Percentiles rank a stretch among this genome's conserved stretches.
phyloP scores from a whole-genome alignment of 2,797 vertebrate genomes.

The Mareca penelope region DNA sequence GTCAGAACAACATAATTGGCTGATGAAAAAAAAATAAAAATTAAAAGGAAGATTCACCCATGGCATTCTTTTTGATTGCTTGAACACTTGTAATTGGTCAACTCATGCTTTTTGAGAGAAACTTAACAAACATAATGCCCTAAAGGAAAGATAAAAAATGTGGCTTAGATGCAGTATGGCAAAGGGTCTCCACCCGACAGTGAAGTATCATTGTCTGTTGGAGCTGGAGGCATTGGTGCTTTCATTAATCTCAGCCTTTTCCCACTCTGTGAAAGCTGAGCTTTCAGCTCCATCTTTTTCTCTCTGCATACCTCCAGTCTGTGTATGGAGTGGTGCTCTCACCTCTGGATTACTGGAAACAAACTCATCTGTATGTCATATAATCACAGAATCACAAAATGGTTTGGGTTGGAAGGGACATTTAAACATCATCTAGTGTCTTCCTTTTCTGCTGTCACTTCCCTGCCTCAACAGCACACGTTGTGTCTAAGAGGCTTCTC shows the following conservation, averaged over 20 bases:
- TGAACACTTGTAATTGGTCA: not conserved
- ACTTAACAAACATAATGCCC: not conserved
- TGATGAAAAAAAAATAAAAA: not conserved
- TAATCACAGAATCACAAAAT: not conserved
- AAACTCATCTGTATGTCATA: not conserved
- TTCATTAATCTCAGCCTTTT: not conserved
- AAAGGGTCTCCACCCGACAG: not conserved
- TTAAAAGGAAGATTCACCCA: not conserved
- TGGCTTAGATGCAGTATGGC: not conserved
- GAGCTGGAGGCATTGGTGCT: not conserved
- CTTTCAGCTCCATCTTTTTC: not conserved
- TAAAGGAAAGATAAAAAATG: not conserved
- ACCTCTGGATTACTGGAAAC: not conserved
- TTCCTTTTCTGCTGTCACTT: not conserved
- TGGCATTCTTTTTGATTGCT: not conserved
- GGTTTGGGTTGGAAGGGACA: not conserved
- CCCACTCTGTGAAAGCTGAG: not conserved
- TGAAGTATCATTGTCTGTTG: not conserved
- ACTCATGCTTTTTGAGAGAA: not conserved
- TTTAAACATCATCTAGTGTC: not conserved
- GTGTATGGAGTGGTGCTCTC: not conserved
- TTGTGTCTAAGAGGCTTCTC: not conserved
- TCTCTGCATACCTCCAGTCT: not conserved
- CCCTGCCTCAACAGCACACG: not conserved
- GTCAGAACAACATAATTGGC: not conserved